Conservation (phyloP, 1,140 invertebrate species). For the Trichoplusia ni region DNA sequence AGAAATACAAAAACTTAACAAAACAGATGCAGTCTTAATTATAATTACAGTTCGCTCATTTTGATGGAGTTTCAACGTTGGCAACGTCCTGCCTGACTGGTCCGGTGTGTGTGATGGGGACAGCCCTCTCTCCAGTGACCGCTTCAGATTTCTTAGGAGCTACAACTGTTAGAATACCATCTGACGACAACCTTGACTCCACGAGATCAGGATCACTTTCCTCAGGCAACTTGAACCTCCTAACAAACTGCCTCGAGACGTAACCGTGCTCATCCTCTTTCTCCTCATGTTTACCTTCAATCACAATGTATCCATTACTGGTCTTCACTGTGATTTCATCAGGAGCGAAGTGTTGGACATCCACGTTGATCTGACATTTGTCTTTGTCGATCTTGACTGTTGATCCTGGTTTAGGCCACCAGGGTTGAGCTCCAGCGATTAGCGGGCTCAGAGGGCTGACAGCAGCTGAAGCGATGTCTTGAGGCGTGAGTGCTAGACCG, state of each 20-base stretch:
- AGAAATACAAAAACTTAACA: no score
- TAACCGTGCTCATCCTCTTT: conserved; percentile 89
- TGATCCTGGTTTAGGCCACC: conserved; percentile 59
- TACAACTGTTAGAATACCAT: conserved; percentile 87
- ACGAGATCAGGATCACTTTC: conserved; percentile 86
- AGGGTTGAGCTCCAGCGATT: conserved; percentile 49
- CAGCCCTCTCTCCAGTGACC: conserved; percentile 62
- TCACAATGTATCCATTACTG: conserved; percentile 85
- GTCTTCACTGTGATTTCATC: conserved; percentile 93
- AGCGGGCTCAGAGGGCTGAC: conserved; percentile 51
- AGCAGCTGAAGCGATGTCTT: conserved; percentile 54
- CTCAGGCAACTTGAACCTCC: conserved; percentile 87
- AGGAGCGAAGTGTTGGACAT: conserved; percentile 93
- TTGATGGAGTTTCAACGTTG: no score
- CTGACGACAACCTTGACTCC: conserved; percentile 86
- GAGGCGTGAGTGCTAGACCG: conserved; percentile 60
- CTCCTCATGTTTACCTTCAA: conserved; percentile 90
- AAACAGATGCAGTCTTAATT: no score
- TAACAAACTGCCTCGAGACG: conserved; percentile 87
- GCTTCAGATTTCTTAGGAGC: conserved; percentile 80
- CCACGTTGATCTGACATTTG: conserved; percentile 87
- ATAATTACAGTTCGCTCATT: no score
- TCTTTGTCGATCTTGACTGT: conserved; percentile 69
- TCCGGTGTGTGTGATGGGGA: conserved; percentile 68
- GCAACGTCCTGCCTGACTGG: conserved; percentile 57